phyloP scores from a whole-genome alignment of 2,113 vertebrate genomes.

The Pteruthius melanotis region DNA sequence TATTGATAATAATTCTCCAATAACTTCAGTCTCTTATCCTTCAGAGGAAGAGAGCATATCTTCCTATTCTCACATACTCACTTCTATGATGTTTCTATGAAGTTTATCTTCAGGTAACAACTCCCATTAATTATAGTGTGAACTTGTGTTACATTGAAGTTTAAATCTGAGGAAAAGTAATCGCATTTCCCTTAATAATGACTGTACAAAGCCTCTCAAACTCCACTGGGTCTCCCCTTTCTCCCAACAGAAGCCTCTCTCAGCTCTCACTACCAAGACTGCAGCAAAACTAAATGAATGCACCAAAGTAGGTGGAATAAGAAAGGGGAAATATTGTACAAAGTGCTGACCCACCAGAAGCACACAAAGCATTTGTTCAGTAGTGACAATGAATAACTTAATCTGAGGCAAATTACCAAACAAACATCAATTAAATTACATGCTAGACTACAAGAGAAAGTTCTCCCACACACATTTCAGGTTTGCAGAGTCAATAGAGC shows the following conservation, averaged over 20 bases:
- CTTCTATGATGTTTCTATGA: neutral
- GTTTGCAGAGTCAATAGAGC: neutral
- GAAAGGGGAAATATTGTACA: neutral
- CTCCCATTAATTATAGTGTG: neutral
- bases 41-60: neutral
- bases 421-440: conserved; percentile 47
- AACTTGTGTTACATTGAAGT: neutral
- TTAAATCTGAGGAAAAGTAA: neutral
- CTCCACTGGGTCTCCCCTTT: neutral
- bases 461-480: conserved; percentile 27
- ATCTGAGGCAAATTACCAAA: conserved; percentile 23
- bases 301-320: conserved; percentile 49
- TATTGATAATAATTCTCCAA: neutral
- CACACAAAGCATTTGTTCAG: conserved; percentile 32
- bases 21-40: neutral
- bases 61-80: neutral
- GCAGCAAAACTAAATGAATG: conserved; percentile 22
- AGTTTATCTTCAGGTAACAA: neutral
- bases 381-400: conserved; percentile 22
- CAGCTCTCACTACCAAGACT: neutral
- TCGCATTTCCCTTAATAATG: neutral
- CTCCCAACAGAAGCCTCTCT: neutral
- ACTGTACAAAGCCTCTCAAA: neutral
- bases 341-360: conserved; percentile 38
- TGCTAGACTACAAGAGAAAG: neutral